These are phyloP conservation scores for Vidua chalybeata DNA, from an alignment of 2,113 vertebrate species.

Conservation along the genomic window DNA sequence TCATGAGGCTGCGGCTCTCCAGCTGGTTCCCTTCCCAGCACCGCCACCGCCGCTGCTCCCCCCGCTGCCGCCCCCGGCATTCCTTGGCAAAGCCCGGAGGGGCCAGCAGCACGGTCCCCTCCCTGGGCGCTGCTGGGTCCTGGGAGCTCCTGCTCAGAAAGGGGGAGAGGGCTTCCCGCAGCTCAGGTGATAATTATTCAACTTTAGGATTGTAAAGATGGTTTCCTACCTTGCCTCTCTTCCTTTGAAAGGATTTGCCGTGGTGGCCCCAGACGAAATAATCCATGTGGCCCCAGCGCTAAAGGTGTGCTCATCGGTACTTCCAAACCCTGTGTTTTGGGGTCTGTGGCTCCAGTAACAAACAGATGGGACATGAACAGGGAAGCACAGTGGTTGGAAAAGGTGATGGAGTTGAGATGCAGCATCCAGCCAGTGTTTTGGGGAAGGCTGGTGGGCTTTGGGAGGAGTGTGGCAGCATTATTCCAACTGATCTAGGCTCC, in stretches of 20 bases:
- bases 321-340: background rate
- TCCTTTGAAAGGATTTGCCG: fast-evolving
- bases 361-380: fast-evolving
- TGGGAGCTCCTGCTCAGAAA: background rate
- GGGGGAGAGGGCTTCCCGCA: background rate
- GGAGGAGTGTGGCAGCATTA: fast-evolving
- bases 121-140: background rate
- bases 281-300: fast-evolving
- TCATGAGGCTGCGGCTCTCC: constrained; percentile 79
- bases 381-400: background rate
- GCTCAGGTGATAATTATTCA: background rate
- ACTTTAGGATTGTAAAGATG: background rate
- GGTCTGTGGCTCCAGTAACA: background rate
- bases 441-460: background rate
- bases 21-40: constrained; percentile 80
- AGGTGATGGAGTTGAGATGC: background rate
- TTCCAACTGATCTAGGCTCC: background rate
- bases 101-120: background rate
- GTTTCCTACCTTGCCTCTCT: background rate
- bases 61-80: constrained; percentile 62
- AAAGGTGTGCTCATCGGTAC: fast-evolving
- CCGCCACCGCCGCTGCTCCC: constrained; percentile 54
- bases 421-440: fast-evolving
- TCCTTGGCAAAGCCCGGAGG: constrained; percentile 62
- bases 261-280: background rate